Base-by-base conservation (phyloP, 2,113 vertebrate species). In the Aphyosemion australe region DNA sequence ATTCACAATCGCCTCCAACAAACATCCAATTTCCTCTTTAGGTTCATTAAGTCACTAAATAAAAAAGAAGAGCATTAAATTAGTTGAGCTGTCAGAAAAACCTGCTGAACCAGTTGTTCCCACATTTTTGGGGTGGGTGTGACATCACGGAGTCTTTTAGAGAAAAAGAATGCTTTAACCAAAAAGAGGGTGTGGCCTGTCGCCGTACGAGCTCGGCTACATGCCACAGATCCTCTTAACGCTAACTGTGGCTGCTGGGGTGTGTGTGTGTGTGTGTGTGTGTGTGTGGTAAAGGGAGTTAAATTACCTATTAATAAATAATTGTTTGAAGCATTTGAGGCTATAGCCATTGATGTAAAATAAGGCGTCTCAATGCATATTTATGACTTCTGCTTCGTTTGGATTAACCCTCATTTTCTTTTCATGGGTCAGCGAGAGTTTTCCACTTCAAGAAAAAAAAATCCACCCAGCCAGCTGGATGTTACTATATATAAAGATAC, bases 151-250 rank as follows among this genome's bases (percentile, higher is more conserved):
- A 56, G 32, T 75, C 20, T 48, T 37, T 37, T 68, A 50, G 19
- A 56, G 51, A 64, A 34, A 26, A 61, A 34, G 65, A 79, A 70
- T 74, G 74, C 39, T 60, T 71, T 61, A 34, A 58, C 48, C 59
- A 51, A 63, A 57, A 6, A 0, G 19, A 72, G 72, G 86, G 86
- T 50, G 84, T 84, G 72, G 12, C 9, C 45, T 83, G 84, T 84
- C 73, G 65, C 67, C 75, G 11, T 62, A 78, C 78, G 11, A 5
- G 74, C 70, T 82, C 65, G 15, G 69, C 59, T 69, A 42, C 79
- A 70, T 61, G 60, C 84, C 72, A 77, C 18, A 6, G 53, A 57
- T 73, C 56, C 39, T 69, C 32, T 69, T 72, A 70, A 68, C 72
- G 73, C 32, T n/a, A 47, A 61, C 21, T 60, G 55, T 65, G 61